Base-by-base conservation (phyloP, 23 tunicate genomes). In the Clavelina lepadiformis region DNA sequence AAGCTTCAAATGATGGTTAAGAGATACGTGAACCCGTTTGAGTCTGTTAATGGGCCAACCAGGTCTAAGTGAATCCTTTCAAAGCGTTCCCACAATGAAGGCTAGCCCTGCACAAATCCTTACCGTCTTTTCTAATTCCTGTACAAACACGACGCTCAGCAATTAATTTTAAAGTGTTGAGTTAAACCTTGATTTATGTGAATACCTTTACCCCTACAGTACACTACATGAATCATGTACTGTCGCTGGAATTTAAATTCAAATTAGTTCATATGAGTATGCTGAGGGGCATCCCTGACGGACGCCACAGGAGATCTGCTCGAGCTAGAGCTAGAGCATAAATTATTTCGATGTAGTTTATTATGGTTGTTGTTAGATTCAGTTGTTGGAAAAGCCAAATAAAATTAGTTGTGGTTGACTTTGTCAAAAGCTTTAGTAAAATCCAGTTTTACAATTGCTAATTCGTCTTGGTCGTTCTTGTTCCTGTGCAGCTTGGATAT, bases 361-460 rank as follows among this genome's bases (percentile, higher is more conserved):
- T 53, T 5, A 53, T 11, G 20, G 20, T 24, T 7, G 15, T 5
- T 8, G 59, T 24, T 8, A 53, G 7, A 7, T 53, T 13, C 27
- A 53, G 20, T 24, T n/a, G 59, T 53, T 53, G 20, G 21, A 53
- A 5, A 6, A n/a, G 5, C 15, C 6, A 24, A 8, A 53, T 6
- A 53, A 53, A 5, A n/a, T n/a, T n/a, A 53, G 59, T 13, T n/a
- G 21, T 53, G 59, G 15, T 24, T n/a, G 20, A 53, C 27, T n/a
- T n/a, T 8, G 23, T 53, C 59, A n/a, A 53, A 53, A n/a, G 59
- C 59, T 53, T 53, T 53, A n/a, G 59, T n/a, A 53, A 53, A 53
- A 27, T 53, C 59, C 5, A 53, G 22, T n/a, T 53, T 24, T n/a
- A 53, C 27, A 53, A 53, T 8, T 24, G 59, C 21, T 7, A 53